Evolutionary conservation across 2,113 vertebrate species (phyloP).

Genomic region (Catagonus wagneri): DNA sequence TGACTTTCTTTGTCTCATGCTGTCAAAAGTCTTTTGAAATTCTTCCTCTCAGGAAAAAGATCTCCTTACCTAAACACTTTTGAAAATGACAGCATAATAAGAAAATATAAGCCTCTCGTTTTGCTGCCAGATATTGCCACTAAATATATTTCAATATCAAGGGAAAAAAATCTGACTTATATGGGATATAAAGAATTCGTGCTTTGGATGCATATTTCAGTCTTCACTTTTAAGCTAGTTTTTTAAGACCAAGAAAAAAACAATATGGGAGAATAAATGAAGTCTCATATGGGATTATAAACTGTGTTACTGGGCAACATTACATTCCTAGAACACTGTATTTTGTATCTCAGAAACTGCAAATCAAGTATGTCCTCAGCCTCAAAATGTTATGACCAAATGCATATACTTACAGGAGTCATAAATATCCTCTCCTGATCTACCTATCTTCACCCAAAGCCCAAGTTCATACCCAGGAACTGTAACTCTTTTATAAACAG

Average conservation of each 20-base stretch:
- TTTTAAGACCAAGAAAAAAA: not conserved
- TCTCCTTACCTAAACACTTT: not conserved
- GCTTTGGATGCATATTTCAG: not conserved
- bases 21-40: not conserved
- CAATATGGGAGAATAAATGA: not conserved
- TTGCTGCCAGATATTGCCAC: constrained; percentile 16
- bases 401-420: not conserved
- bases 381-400: constrained; percentile 41
- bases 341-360: not conserved
- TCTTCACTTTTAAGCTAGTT: not conserved
- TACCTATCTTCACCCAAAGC: not conserved
- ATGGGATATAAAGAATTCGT: not conserved
- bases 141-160: not conserved
- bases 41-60: not conserved
- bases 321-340: not conserved
- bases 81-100: not conserved
- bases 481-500: not conserved
- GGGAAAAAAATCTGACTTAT: not conserved
- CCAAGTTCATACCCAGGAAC: not conserved
- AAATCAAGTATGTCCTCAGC: constrained; percentile 3
- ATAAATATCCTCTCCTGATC: not conserved
- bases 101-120: not conserved
- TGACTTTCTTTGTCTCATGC: not conserved
- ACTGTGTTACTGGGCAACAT: not conserved
- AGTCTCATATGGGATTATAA: not conserved